Conservation (phyloP, 2,113 vertebrate genomes). For the Microcebus lehilahytsara region DNA sequence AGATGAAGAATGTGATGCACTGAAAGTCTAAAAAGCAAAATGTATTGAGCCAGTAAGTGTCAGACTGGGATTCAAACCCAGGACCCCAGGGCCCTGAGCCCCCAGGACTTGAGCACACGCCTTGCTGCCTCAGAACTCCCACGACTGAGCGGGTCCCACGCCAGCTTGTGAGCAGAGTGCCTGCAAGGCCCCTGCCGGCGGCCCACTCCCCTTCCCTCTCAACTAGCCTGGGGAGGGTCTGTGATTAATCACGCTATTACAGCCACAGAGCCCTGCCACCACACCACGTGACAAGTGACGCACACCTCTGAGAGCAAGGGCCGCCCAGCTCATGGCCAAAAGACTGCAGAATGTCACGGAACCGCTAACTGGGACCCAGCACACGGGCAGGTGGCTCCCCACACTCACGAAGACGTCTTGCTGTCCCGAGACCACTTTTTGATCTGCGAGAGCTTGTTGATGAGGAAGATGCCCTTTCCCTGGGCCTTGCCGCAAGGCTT, state of each 20-base stretch:
- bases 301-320: rapidly evolving
- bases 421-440: slow-evolving; percentile 99
- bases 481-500: slow-evolving; percentile 99
- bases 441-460: slow-evolving; percentile 99
- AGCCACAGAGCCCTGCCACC: neutral
- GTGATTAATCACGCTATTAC: rapidly evolving
- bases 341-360: rapidly evolving
- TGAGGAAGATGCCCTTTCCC: slow-evolving; percentile 98
- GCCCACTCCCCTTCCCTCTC: rapidly evolving
- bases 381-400: rapidly evolving
- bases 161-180: too few species aligned
- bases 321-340: rapidly evolving
- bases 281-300: rapidly evolving
- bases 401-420: slow-evolving; percentile 94
- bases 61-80: neutral
- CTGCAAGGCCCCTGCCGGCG: neutral
- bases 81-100: neutral
- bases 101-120: rapidly evolving
- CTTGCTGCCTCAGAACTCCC: rapidly evolving
- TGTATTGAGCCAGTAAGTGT: rapidly evolving
- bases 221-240: neutral
- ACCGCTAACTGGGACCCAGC: rapidly evolving
- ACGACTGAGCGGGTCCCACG: rapidly evolving
- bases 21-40: neutral
- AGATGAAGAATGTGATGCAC: too few species aligned